A percentile compares a stretch with the other conserved stretches of the same genome.
Evolutionary conservation across 2,113 vertebrate genomes (phyloP).

Genomic region (Psittacula cyanocephala): DNA sequence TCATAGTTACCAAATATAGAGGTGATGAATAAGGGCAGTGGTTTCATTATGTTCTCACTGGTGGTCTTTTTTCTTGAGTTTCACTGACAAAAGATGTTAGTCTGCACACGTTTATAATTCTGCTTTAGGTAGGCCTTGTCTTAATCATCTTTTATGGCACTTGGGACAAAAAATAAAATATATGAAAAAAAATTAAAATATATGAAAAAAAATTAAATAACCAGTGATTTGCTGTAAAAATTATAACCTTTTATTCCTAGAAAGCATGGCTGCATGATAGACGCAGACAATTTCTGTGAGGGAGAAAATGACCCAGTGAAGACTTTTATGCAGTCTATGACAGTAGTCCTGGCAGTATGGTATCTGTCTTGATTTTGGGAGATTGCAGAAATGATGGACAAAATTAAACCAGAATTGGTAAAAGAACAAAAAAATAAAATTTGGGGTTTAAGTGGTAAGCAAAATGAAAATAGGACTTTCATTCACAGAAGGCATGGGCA

Average conservation of each 20-base stretch:
- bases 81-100: neutral
- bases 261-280: neutral
- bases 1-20: neutral
- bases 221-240: neutral
- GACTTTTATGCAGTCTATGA: neutral
- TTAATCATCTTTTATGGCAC: neutral
- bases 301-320: neutral
- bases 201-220: neutral
- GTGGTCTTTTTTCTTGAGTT: neutral
- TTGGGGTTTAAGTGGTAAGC: neutral
- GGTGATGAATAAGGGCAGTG: neutral
- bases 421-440: neutral
- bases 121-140: neutral
- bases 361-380: neutral
- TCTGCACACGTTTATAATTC: neutral
- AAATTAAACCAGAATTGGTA: neutral
- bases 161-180: neutral
- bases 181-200: neutral
- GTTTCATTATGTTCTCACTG: neutral
- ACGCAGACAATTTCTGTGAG: neutral
- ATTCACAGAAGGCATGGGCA: neutral
- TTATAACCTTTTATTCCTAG: neutral
- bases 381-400: neutral
- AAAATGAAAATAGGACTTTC: neutral
- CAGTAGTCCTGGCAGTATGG: neutral